Evolutionary conservation across 2,888 invertebrate species (phyloP).

Genomic region (Seira musarum): DNA sequence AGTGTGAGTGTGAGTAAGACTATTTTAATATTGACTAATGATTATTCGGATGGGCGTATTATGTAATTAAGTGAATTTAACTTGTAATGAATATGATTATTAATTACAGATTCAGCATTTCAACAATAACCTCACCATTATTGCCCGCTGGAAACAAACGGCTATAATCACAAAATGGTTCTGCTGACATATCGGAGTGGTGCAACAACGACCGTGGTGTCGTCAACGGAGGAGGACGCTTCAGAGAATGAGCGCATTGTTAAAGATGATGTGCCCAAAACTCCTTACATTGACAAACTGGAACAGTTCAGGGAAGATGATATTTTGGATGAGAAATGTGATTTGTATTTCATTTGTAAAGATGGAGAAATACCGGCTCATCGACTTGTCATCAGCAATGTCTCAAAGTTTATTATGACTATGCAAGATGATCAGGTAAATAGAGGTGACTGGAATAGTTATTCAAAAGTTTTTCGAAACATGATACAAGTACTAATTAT

Average conservation of each 20-base stretch:
- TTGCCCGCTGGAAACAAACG: no score
- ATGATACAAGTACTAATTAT: not conserved
- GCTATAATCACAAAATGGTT: no score
- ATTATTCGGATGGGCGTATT: no score
- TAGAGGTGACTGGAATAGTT: no score
- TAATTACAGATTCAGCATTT: no score
- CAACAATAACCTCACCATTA: no score
- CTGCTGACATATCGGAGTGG: slow-evolving; percentile 36
- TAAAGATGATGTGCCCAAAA: slow-evolving; percentile 34
- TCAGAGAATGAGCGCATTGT: not conserved
- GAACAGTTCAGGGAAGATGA: slow-evolving; percentile 27
- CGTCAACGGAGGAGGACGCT: not conserved
- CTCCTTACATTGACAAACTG: slow-evolving; percentile 47
- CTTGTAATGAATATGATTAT: no score
- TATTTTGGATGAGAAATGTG: slow-evolving; percentile 41
- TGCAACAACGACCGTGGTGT: not conserved
- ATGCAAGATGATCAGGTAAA: slow-evolving; percentile 63
- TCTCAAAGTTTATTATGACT: slow-evolving; percentile 53
- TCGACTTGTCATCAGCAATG: slow-evolving; percentile 57
- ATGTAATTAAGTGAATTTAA: no score
- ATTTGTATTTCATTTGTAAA: slow-evolving; percentile 55
- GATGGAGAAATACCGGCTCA: slow-evolving; percentile 60
- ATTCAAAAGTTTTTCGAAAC: not conserved
- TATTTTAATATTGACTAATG: no score
- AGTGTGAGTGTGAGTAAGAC: no score